Percentiles rank a stretch among this genome's conserved stretches.
These are phyloP conservation scores for Paralichthys olivaceus DNA, from an alignment of 2,113 vertebrate species.

Conservation along the genomic window DNA sequence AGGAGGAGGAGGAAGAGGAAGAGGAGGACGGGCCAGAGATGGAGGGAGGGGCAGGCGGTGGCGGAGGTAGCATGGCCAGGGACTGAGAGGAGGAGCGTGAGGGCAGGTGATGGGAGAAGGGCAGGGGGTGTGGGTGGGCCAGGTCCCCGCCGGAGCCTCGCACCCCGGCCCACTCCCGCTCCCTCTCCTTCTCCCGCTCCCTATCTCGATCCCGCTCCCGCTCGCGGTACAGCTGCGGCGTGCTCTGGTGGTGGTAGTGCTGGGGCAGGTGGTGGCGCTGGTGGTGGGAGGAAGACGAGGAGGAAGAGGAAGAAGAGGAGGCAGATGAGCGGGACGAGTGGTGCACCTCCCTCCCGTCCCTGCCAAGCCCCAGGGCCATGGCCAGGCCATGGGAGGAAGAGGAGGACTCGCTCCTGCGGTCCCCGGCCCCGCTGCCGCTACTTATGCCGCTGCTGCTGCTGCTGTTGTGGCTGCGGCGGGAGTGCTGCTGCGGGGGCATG, in stretches of 20 bases:
- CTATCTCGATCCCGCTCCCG: conserved; percentile 78
- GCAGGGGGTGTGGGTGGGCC: conserved; percentile 80
- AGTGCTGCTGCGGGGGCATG: conserved; percentile 79
- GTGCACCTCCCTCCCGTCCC: conserved; percentile 76
- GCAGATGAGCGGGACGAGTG: conserved; percentile 80
- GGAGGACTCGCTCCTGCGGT: conserved; percentile 77
- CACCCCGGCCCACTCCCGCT: conserved; percentile 81
- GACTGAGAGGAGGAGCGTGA: conserved; percentile 86
- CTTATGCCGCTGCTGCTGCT: conserved; percentile 42
- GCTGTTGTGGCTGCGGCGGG: conserved; percentile 87
- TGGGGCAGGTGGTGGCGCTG: conserved; percentile 82
- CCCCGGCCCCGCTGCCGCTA: conserved; percentile 40
- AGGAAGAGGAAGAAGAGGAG: conserved; percentile 82
- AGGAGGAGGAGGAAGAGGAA: conserved; percentile 81
- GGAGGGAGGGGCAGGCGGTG: conserved; percentile 80
- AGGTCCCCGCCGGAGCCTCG: conserved; percentile 77
- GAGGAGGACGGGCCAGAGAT: conserved; percentile 78
- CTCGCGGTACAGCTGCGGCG: conserved; percentile 83
- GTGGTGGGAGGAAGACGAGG: conserved; percentile 79
- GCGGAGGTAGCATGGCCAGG: conserved; percentile 84
- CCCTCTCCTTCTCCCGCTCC: conserved; percentile 82
- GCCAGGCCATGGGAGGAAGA: conserved; percentile 68
- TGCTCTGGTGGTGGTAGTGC: conserved; percentile 87
- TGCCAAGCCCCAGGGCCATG: conserved; percentile 63
- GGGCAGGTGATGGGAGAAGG: conserved; percentile 85